These are phyloP conservation scores for Myotis planiceps DNA, from an alignment of 2,797 vertebrate genomes.

Conservation along the genomic window DNA sequence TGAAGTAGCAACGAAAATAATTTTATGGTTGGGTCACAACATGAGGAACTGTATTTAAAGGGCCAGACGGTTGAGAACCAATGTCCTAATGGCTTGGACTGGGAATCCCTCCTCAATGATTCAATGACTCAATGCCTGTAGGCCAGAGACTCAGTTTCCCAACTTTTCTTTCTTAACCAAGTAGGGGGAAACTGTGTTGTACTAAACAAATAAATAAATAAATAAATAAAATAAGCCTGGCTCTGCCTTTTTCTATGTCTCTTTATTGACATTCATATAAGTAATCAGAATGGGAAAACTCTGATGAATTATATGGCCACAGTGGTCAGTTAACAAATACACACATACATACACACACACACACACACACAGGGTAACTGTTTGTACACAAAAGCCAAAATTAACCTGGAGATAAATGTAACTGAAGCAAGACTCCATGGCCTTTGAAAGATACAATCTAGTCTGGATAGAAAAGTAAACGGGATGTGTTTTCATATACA, in stretches of 20 bases:
- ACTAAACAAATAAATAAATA: not conserved
- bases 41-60: no score
- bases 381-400: not conserved
- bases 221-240: not conserved
- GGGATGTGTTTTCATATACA: not conserved
- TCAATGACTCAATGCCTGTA: not conserved
- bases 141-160: not conserved
- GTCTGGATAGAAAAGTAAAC: not conserved
- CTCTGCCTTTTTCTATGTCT: not conserved
- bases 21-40: no score
- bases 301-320: not conserved
- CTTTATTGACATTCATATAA: not conserved
- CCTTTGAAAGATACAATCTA: not conserved
- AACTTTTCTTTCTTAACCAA: conserved; percentile 49
- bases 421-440: not conserved
- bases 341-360: not conserved
- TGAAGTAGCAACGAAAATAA: no score
- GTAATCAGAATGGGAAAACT: conserved; percentile 42
- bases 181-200: not conserved
- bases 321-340: rapidly evolving
- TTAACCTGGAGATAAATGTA: not conserved
- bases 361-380: not conserved
- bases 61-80: no score
- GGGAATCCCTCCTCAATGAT: conserved; percentile 47
- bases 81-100: not conserved